These are phyloP conservation scores for Furnarius figulus DNA, from an alignment of 2,113 vertebrate species.

Conservation along the genomic window DNA sequence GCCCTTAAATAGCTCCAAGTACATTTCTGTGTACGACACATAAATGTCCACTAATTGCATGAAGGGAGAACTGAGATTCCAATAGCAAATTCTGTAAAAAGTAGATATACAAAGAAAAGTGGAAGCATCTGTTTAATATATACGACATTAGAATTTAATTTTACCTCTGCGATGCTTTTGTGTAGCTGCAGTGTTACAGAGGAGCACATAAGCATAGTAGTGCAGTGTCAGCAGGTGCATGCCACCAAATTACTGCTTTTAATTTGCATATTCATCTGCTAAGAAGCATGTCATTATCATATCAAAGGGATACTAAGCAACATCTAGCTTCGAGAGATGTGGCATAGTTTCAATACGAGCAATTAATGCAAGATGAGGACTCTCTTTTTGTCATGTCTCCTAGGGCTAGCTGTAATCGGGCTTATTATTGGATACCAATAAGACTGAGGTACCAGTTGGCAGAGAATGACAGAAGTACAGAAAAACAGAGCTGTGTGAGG, in stretches of 20 bases:
- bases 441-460: slow-evolving; percentile 81
- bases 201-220: slow-evolving; percentile 87
- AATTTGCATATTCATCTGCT: slow-evolving; percentile 98
- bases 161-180: slow-evolving; percentile 89
- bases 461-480: slow-evolving; percentile 75
- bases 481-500: slow-evolving; percentile 69
- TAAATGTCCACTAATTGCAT: slow-evolving; percentile 86
- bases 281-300: slow-evolving; percentile 99
- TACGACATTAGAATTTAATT: slow-evolving; percentile 87
- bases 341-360: slow-evolving; percentile 99
- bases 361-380: slow-evolving; percentile 99
- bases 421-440: slow-evolving; percentile 87
- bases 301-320: slow-evolving; percentile 98
- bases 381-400: slow-evolving; percentile 93
- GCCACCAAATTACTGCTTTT: slow-evolving; percentile 98
- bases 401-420: slow-evolving; percentile 88
- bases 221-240: slow-evolving; percentile 97
- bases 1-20: slow-evolving; percentile 75
- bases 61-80: slow-evolving; percentile 80
- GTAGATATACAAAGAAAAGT: slow-evolving; percentile 84
- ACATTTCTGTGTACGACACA: slow-evolving; percentile 73
- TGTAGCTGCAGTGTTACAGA: slow-evolving; percentile 82
- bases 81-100: slow-evolving; percentile 81
- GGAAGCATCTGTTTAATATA: slow-evolving; percentile 89
- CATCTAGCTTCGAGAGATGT: slow-evolving; percentile 98